Conservation (phyloP, 2,888 invertebrate species). For the Lathronympha strigana region DNA sequence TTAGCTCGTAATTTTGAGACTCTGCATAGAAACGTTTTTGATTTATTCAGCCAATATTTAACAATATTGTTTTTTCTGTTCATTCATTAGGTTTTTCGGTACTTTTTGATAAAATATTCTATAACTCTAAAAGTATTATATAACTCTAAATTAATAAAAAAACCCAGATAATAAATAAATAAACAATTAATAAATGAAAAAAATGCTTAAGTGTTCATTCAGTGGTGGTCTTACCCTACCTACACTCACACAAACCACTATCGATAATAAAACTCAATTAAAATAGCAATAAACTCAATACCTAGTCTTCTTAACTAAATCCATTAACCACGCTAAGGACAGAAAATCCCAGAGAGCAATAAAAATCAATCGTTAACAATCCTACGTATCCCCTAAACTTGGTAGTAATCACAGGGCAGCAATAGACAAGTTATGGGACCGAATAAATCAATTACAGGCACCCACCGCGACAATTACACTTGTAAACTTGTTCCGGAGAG, state of each 20-base stretch:
- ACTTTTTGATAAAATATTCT: too few relatives aligned
- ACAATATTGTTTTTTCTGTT: too few relatives aligned
- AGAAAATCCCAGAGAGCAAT: slow-evolving; percentile 31
- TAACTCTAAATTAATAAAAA: too few relatives aligned
- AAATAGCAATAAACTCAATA: neutral
- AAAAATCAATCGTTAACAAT: slow-evolving; percentile 43
- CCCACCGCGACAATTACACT: slow-evolving; percentile 75
- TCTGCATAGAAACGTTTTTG: too few relatives aligned
- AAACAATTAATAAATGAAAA: neutral
- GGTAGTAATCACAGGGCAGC: slow-evolving; percentile 32
- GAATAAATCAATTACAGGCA: slow-evolving; percentile 76
- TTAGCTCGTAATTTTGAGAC: too few relatives aligned
- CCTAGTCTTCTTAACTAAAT: neutral
- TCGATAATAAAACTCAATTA: neutral
- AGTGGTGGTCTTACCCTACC: too few relatives aligned
- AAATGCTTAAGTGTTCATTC: too few relatives aligned
- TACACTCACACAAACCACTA: too few relatives aligned
- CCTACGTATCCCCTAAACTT: slow-evolving; percentile 34
- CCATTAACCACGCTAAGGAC: neutral
- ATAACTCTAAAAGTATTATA: too few relatives aligned
- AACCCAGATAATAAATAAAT: neutral
- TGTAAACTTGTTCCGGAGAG: slow-evolving; percentile 71
- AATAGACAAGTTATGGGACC: slow-evolving; percentile 36
- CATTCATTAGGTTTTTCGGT: too few relatives aligned
- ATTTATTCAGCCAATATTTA: too few relatives aligned